Evolutionary conservation across 53 echinoderm and acorn worm genomes (phyloP), one percentile per base, ranked within the genome.

Genomic region (Actinopyga echinites): DNA sequence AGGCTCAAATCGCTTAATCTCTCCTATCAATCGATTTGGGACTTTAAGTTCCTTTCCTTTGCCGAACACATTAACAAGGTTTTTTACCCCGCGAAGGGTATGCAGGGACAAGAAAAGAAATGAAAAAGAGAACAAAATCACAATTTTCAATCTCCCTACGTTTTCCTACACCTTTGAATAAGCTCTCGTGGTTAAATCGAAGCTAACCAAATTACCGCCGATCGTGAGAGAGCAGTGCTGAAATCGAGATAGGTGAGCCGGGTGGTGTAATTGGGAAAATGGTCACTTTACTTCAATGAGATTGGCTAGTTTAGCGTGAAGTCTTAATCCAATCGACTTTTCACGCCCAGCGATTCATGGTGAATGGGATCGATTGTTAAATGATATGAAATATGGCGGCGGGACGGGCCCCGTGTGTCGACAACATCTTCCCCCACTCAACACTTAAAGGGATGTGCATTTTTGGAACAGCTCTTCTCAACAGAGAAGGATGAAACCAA

Each of bases 261-360:
- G 71, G 40, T 44, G n/a, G 38, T 71, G 71, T 71, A 71, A 71
- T 71, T 71, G 71, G 71, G 71, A 71, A 71, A 71, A 71, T 71
- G 71, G 71, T 71, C 71, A 71, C 71, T 71, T 71, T 71, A 71
- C 44, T 71, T 71, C 71, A 71, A 40, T 71, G 71, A 44, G 71
- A 71, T 71, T 71, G 71, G 71, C 71, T 71, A 71, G 71, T 71
- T 71, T 71, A 71, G 71, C 71, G 71, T 71, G 71, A 71, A 71
- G 71, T 71, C 42, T 10, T 71, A 71, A 71, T 71, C 71, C 71
- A 71, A 71, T 71, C 71, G 71, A 71, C 49, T 49, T 49, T 49
- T 49, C 49, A 49, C 71, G 71, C 71, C 71, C 71, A 71, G 71
- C 23, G 71, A 71, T 36, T 40, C 22, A 71, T 71, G 38, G 25